phyloP scores from a whole-genome alignment of 2,113 vertebrate species.

The Eulacestoma nigropectus region DNA sequence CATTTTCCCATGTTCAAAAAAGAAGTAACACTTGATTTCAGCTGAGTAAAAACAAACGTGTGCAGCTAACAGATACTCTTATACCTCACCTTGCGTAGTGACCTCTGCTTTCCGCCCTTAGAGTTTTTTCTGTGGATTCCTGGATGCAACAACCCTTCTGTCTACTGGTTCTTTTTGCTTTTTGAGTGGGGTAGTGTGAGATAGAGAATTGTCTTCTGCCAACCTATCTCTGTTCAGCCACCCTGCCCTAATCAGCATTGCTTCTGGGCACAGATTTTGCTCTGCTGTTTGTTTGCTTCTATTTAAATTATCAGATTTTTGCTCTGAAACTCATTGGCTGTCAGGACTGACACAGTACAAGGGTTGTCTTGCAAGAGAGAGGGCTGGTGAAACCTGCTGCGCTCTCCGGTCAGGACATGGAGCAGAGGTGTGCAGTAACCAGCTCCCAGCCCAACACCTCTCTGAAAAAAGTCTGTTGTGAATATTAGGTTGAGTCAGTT shows the following conservation, averaged over 20 bases:
- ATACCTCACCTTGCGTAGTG: background rate
- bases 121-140: background rate
- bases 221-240: background rate
- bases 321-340: background rate
- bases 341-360: background rate
- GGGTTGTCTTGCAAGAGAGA: background rate
- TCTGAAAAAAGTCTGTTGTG: background rate
- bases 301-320: background rate
- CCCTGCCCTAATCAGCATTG: background rate
- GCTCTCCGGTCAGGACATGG: accelerated
- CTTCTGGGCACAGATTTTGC: background rate
- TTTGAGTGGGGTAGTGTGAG: background rate
- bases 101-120: background rate
- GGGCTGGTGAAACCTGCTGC: background rate
- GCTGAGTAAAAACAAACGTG: background rate
- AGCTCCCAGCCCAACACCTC: background rate
- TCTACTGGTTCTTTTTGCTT: background rate
- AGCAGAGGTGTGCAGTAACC: background rate
- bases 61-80: background rate
- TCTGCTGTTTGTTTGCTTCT: background rate
- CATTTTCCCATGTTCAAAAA: background rate
- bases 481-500: background rate
- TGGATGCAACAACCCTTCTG: background rate
- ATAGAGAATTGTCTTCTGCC: background rate
- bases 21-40: background rate